Conservation (phyloP, 1,140 invertebrate genomes). For the Heliconius melpomene region DNA sequence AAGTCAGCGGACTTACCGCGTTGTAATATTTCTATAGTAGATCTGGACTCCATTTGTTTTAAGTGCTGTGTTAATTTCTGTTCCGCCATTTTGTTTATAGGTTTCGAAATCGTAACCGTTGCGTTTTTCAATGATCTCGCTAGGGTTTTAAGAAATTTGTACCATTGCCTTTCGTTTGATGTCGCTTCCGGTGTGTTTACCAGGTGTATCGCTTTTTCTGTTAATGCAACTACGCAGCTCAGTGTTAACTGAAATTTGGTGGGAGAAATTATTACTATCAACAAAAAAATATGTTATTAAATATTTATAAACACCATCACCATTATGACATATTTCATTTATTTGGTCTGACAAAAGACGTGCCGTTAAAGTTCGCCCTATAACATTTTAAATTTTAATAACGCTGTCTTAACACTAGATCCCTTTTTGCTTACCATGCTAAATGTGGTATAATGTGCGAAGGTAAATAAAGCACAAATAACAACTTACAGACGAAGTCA, state of each 20-base stretch:
- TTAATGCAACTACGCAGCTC: constrained; percentile 62
- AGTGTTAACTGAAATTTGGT: constrained; percentile 59
- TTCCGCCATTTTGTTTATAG: constrained; percentile 46
- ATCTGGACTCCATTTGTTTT: constrained; percentile 62
- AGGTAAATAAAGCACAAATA: too few relatives aligned
- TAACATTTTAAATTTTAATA: too few relatives aligned
- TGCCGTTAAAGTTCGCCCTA: too few relatives aligned
- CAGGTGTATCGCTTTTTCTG: constrained; percentile 58
- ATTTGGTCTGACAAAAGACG: too few relatives aligned
- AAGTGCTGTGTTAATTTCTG: constrained; percentile 54
- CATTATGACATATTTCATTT: too few relatives aligned
- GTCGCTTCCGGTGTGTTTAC: constrained; percentile 68
- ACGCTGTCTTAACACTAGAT: too few relatives aligned
- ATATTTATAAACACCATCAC: too few relatives aligned
- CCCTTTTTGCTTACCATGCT: too few relatives aligned
- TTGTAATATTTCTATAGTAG: constrained; percentile 69
- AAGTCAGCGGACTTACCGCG: constrained; percentile 62
- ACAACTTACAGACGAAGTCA: constrained; percentile 60
- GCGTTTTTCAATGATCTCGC: constrained; percentile 65
- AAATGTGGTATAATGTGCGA: too few relatives aligned
- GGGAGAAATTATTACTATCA: neutral
- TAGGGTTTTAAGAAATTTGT: constrained; percentile 69
- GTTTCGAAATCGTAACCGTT: constrained; percentile 50
- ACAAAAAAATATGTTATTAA: neutral
- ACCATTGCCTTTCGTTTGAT: constrained; percentile 70